Conservation (phyloP, 2,888 invertebrate genomes). For the Petrolisthes cinctipes region DNA sequence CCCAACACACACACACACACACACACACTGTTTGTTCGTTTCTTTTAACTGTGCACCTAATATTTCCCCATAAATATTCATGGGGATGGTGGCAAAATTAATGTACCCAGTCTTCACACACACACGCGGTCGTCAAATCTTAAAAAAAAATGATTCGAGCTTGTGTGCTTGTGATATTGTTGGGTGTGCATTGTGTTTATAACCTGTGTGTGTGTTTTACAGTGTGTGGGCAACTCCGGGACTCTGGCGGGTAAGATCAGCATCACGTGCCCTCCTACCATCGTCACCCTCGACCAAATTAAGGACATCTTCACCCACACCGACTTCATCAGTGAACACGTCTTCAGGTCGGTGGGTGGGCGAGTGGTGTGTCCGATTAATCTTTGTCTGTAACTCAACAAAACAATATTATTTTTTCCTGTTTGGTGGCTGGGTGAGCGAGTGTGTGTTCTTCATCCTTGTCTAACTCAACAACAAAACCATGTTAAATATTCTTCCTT, state of each 20-base stretch:
- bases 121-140: background rate
- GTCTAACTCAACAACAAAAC: too few species aligned
- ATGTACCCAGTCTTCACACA: background rate
- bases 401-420: too few species aligned
- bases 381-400: too few species aligned
- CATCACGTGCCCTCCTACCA: constrained; percentile 46
- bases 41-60: background rate
- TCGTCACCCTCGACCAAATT: constrained; percentile 32
- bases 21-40: background rate
- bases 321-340: constrained; percentile 27
- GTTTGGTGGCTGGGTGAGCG: too few species aligned
- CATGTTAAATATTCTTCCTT: too few species aligned
- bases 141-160: too few species aligned
- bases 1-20: too few species aligned
- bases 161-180: background rate
- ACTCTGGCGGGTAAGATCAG: constrained; percentile 33
- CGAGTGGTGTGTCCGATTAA: too few species aligned
- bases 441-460: too few species aligned
- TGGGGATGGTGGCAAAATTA: too few species aligned
- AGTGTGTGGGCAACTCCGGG: constrained; percentile 51
- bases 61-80: too few species aligned
- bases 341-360: constrained; percentile 36
- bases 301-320: constrained; percentile 34
- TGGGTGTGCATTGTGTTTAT: background rate
- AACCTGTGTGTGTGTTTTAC: background rate